Percentiles rank a stretch among this genome's conserved stretches.
These are phyloP conservation scores for Condylostylus longicornis DNA, from an alignment of 1,140 invertebrate species.

Conservation along the genomic window DNA sequence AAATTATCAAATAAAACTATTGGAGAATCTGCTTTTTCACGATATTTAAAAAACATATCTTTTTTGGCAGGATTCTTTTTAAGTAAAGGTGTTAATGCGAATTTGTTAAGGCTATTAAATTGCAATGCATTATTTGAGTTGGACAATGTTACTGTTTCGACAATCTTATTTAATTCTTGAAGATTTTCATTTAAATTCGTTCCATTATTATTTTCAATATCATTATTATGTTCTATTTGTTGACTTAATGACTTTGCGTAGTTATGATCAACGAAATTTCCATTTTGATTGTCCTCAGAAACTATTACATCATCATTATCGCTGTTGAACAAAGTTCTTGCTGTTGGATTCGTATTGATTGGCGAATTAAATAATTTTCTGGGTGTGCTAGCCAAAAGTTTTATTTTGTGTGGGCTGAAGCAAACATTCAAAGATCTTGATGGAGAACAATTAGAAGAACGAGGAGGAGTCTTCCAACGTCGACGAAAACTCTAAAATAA, in stretches of 20 bases:
- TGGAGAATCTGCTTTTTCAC: constrained; percentile 7
- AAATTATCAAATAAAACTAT: constrained; percentile 2
- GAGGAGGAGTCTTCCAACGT: constrained; percentile 66
- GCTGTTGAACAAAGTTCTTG: constrained; percentile 1
- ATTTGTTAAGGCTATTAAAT: background rate
- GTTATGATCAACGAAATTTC: too few species aligned
- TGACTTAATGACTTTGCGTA: too few species aligned
- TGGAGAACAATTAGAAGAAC: constrained; percentile 21
- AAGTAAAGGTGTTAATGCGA: constrained; percentile 2
- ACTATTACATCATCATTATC: constrained; percentile 1
- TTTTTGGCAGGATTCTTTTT: constrained; percentile 7
- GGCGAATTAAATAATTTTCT: constrained; percentile 9
- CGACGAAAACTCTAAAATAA: constrained; percentile 45
- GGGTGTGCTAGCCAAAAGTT: background rate
- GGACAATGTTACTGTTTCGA: too few species aligned
- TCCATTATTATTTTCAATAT: background rate
- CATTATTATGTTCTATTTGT: constrained; percentile 8
- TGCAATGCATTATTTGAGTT: too few species aligned
- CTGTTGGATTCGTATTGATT: constrained; percentile 1
- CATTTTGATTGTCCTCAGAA: background rate
- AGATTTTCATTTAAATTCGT: constrained; percentile 4
- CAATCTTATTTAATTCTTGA: background rate
- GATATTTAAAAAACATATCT: constrained; percentile 8
- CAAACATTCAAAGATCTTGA: constrained; percentile 13
- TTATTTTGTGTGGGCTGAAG: constrained; percentile 15